Percentiles rank a stretch among this genome's conserved stretches.
Conservation (phyloP, 2,113 vertebrate species). For the Porphyrio hochstetteri region DNA sequence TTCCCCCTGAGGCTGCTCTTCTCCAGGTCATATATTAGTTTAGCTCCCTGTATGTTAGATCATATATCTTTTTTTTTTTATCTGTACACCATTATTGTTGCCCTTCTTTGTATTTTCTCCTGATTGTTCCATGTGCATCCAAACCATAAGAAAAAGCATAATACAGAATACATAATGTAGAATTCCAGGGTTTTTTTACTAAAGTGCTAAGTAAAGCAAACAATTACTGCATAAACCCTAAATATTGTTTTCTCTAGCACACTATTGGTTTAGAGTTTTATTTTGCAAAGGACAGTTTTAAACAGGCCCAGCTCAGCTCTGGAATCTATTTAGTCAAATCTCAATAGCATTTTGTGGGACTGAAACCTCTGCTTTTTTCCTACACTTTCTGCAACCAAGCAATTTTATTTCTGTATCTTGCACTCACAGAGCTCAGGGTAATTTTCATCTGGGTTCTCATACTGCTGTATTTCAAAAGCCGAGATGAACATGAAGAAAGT, state of each 20-base stretch:
- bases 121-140: background rate
- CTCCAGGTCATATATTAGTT: conserved; percentile 1
- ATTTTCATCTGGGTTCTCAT: background rate
- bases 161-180: background rate
- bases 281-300: background rate
- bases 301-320: background rate
- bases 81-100: background rate
- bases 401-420: background rate
- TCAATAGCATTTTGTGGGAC: background rate
- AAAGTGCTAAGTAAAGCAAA: background rate
- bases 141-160: background rate
- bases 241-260: background rate
- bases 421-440: background rate
- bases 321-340: background rate
- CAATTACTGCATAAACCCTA: background rate
- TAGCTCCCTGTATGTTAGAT: background rate
- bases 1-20: conserved; percentile 1
- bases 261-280: background rate
- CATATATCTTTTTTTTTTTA: conserved; percentile 27
- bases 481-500: background rate
- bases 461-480: background rate
- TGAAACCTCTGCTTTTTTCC: background rate
- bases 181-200: background rate
- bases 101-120: background rate
- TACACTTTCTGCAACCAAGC: background rate